Evolutionary conservation across 1,140 invertebrate species (phyloP), one percentile per base, ranked within the genome.

Genomic region (Drosophila obscura): DNA sequence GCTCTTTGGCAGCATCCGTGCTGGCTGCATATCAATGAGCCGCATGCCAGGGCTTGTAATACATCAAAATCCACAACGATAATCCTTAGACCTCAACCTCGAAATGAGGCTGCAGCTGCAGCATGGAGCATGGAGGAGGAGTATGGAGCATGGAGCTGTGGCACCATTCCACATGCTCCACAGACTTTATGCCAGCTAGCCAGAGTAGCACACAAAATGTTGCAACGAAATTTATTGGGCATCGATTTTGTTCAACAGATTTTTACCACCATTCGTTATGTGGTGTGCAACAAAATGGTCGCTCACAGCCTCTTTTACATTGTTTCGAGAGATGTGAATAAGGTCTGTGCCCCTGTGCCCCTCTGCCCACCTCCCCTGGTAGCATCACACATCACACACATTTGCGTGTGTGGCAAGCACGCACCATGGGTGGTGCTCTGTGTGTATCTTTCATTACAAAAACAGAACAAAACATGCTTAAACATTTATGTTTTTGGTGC

Each of bases 21-120:
- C 67, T 66, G 15, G 67, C 50, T 67, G 78, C 78, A 81, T 81
- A 81, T 77, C 68, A 82, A 82, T 82, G 79, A 82, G 74, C 59
- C 35, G 35, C 35, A 53, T 44, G 60, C 74, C 59, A 73, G 52
- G 46, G 60, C 63, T 77, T 65, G 79, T 78, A 82, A 77, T 82
- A 59, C 74, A 78, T 74, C 69, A 78, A 81, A 82, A 78, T 82
- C 74, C 74, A 65, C 56, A 71, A 58, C 69, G 67, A 71, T 71
- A 71, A 71, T 69, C 67, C 67, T 41, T 31, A 71, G 65, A 71
- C 67, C 67, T 58, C 67, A 58, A 43, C 52, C 52, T 35, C 8
- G 67, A 66, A 69, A 69, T 43, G 45, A 63, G 60, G 58, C 35
- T 39, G 51, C 58, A 74, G 53, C 49, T 67, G 58, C 46, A 53